phyloP scores from a whole-genome alignment of 2,888 invertebrate genomes.

The Ichneumoninae sp. region DNA sequence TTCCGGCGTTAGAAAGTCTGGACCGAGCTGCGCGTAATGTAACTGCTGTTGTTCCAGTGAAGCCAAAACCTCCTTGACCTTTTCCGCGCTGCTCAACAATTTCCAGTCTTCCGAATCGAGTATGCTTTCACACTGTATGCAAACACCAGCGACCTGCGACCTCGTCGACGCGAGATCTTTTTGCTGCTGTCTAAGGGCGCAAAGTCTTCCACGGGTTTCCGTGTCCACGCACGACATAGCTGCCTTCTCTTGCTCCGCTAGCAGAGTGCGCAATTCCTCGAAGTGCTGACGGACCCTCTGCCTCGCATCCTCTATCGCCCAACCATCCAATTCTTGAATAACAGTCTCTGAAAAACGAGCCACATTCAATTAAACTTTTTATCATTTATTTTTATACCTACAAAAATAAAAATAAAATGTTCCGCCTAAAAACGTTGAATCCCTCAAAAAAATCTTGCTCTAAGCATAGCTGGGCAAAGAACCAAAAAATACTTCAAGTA shows the following conservation, averaged over 20 bases:
- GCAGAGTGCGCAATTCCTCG: slow-evolving; percentile 84
- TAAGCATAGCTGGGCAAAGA: too few relatives aligned
- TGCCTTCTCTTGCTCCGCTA: slow-evolving; percentile 85
- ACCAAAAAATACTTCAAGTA: too few relatives aligned
- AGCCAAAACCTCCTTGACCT: slow-evolving; percentile 84
- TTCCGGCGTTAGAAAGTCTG: slow-evolving; percentile 85
- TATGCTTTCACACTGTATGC: slow-evolving; percentile 85
- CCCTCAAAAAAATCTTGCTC: too few relatives aligned
- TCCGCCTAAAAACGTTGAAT: too few relatives aligned
- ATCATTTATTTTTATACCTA: neutral
- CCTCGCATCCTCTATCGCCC: slow-evolving; percentile 79
- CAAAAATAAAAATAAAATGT: too few relatives aligned
- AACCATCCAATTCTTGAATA: slow-evolving; percentile 75
- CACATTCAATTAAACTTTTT: slow-evolving; percentile 11
- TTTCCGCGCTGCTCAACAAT: slow-evolving; percentile 84
- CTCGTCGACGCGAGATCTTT: slow-evolving; percentile 85
- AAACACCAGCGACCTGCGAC: slow-evolving; percentile 85
- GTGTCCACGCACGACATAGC: slow-evolving; percentile 86
- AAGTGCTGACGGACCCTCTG: slow-evolving; percentile 85
- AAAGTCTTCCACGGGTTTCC: slow-evolving; percentile 85
- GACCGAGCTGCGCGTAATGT: slow-evolving; percentile 85
- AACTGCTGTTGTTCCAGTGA: slow-evolving; percentile 86
- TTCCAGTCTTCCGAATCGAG: slow-evolving; percentile 86
- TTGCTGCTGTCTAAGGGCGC: slow-evolving; percentile 85
- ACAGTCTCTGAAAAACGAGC: slow-evolving; percentile 79